Evolutionary conservation across 2,797 vertebrate species (phyloP).

Genomic region (Linurgus olivaceus): DNA sequence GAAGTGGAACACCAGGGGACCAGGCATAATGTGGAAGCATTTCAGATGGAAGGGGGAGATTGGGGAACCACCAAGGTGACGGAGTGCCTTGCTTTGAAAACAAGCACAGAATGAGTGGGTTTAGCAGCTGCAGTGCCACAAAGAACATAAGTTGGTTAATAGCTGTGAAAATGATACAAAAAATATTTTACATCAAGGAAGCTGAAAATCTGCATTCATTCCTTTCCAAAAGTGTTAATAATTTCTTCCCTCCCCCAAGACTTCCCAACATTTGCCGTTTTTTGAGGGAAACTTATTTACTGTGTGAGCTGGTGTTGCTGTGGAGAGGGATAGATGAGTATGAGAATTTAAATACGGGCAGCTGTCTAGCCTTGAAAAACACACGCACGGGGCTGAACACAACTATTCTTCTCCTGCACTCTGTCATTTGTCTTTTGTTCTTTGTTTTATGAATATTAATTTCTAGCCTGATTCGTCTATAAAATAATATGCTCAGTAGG

Average conservation of each 20-base stretch:
- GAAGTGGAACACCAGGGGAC: background rate
- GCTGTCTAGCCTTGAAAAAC: background rate
- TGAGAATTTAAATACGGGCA: background rate
- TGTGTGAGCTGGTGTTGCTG: background rate
- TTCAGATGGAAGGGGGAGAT: background rate
- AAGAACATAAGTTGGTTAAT: background rate
- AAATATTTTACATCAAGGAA: background rate
- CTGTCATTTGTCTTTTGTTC: background rate
- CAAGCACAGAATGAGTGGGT: background rate
- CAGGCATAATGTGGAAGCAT: background rate
- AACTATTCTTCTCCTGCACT: background rate
- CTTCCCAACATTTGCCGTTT: background rate
- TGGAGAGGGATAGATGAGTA: background rate
- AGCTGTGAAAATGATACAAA: background rate
- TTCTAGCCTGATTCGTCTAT: background rate
- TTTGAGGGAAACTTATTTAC: background rate
- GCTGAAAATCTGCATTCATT: background rate
- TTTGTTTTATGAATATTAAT: constrained; percentile 1
- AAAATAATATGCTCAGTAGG: background rate
- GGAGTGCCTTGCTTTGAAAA: background rate
- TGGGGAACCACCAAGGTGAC: background rate
- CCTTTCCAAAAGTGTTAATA: background rate
- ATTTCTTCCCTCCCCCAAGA: background rate
- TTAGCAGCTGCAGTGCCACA: background rate
- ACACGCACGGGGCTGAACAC: fast-evolving